Base-by-base conservation (phyloP, 2,113 vertebrate species). In the Nycticryphes semicollaris region DNA sequence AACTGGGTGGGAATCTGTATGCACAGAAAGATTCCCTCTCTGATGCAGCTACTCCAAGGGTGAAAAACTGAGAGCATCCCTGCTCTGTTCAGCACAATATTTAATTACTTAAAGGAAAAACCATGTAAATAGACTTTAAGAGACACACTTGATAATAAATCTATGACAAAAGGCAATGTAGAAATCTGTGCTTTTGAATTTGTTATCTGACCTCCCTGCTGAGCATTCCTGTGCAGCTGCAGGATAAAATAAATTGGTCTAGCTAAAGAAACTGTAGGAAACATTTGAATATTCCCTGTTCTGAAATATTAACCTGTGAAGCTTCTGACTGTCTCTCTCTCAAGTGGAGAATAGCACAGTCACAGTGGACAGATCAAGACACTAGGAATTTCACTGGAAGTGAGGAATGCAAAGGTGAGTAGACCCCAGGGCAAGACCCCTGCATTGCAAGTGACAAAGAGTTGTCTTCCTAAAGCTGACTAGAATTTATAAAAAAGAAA, bases 191-290 rank as follows among this genome's bases (percentile, higher is more conserved):
- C 92, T 90, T 96, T 93, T 90, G 92, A 96, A 97, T 96, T 94
- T 96, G 96, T 97, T 94, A 89, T 78, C 80, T 90, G 94, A 96
- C 92, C 90, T 96, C 81, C 96, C 95, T 63, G 92, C 93, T 96
- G 87, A 91, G 95, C 73, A 84, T 84, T 94, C 96, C 96, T 81
- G 33, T 91, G 83, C 53, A 86, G 83, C 94, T 94, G 87, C 74
- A 79, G 93, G 90, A 94, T 87, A 94, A 96, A 97, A 97, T 97
- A 97, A 97, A 97, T 94, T 86, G 92, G 70, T 92, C 81, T 88
- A 69, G 74, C 56, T 94, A 93, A 83, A 84, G 88, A 87, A 97
- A 93, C 47, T 39, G 84, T 89, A 87, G 94, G 94, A 94, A 94
- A 92, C 51, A 94, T 94, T 75, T 95, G 70, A 96, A 94, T 96